Percentiles rank a stretch among this genome's conserved stretches.
Evolutionary conservation across 2,797 vertebrate species (phyloP).

Genomic region (Dicrostonyx torquatus): DNA sequence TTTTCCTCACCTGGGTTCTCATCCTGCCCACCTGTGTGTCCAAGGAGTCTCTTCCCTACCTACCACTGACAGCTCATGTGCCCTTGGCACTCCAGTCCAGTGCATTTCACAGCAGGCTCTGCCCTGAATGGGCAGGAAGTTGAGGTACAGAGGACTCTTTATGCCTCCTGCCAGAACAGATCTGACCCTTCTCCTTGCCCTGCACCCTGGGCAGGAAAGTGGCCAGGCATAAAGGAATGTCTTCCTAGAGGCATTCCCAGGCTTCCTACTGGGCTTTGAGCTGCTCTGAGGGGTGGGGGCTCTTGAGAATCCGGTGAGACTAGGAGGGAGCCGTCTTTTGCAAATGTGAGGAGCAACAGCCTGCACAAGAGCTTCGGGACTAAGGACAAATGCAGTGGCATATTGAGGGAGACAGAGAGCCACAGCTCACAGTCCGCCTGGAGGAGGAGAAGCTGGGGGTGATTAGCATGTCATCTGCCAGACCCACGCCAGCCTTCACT

Average conservation of each 20-base stretch:
- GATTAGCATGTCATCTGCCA: neutral
- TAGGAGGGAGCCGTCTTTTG: neutral
- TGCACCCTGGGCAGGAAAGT: neutral
- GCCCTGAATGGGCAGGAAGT: neutral
- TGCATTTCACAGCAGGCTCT: neutral
- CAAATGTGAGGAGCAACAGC: neutral
- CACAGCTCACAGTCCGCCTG: neutral
- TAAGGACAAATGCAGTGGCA: neutral
- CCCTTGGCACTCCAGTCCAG: neutral
- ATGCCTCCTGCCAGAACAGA: neutral
- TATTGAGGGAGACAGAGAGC: neutral
- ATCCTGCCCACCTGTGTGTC: neutral
- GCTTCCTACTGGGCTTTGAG: neutral
- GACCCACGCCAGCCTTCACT: no score
- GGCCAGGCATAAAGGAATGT: neutral
- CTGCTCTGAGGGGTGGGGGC: no score
- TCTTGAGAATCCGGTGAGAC: neutral
- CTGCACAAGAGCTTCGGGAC: neutral
- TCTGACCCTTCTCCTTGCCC: neutral
- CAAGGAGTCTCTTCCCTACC: neutral
- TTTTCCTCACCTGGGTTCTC: neutral
- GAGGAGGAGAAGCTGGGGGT: neutral
- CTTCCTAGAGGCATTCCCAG: neutral
- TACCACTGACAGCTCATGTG: neutral
- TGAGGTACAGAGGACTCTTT: neutral